Conservation (phyloP, 2,113 vertebrate genomes). For the Bothrops jararaca region DNA sequence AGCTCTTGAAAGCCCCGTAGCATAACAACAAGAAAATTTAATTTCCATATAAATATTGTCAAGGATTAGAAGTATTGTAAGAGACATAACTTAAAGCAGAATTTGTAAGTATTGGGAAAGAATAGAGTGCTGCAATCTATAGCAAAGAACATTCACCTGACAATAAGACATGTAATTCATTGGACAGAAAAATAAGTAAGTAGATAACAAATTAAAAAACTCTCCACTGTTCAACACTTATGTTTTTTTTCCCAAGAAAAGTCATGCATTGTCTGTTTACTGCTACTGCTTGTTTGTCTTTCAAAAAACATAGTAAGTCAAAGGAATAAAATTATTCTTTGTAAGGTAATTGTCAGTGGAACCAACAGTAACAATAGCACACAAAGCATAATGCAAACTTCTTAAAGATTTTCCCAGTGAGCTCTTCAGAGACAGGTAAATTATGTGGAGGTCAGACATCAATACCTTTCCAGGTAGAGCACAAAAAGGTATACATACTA, state of each 20-base stretch:
- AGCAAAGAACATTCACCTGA: constrained; percentile 58
- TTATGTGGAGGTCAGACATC: constrained; percentile 10
- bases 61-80: constrained; percentile 62
- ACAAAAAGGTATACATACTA: not conserved
- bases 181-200: constrained; percentile 43
- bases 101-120: constrained; percentile 50
- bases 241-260: constrained; percentile 15
- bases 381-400: constrained; percentile 8
- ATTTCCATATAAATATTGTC: constrained; percentile 59
- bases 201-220: constrained; percentile 45
- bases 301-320: constrained; percentile 61
- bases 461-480: not conserved
- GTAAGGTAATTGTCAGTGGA: constrained; percentile 44
- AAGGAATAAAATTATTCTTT: constrained; percentile 56
- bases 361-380: constrained; percentile 6
- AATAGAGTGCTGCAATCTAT: constrained; percentile 59
- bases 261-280: constrained; percentile 44
- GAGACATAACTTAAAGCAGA: constrained; percentile 59
- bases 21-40: constrained; percentile 55
- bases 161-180: constrained; percentile 62
- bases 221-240: constrained; percentile 59
- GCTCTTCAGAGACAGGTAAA: not conserved
- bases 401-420: constrained; percentile 15
- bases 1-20: constrained; percentile 4
- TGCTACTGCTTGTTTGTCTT: constrained; percentile 62